These are phyloP conservation scores for Holothuria scabra DNA, from an alignment of 53 echinoderm and acorn worm genomes.

Conservation along the genomic window DNA sequence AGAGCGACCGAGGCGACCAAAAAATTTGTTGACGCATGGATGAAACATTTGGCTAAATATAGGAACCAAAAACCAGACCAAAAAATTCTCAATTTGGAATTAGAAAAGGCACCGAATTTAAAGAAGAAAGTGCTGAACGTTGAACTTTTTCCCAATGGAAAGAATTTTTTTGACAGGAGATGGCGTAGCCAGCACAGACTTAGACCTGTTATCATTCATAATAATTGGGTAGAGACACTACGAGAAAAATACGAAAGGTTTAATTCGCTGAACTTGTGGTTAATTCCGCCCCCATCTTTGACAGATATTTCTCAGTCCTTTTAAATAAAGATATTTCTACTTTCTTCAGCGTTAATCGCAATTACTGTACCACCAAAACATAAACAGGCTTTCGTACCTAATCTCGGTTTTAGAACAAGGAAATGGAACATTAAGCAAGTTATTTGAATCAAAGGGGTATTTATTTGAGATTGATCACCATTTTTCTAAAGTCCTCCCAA, in stretches of 20 bases:
- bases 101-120: conserved; percentile 35
- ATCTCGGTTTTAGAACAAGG: too few species aligned
- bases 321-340: too few species aligned
- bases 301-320: too few species aligned
- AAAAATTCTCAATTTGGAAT: conserved; percentile 60
- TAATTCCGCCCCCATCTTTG: not conserved
- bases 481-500: too few species aligned
- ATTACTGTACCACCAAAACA: too few species aligned
- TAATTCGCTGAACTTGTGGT: conserved; percentile 54
- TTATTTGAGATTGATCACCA: too few species aligned
- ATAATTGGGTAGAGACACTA: conserved; percentile 75
- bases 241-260: conserved; percentile 65
- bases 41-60: conserved; percentile 38
- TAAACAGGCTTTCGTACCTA: too few species aligned
- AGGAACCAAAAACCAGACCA: conserved; percentile 66
- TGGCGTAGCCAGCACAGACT: conserved; percentile 42
- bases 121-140: conserved; percentile 55
- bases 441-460: too few species aligned
- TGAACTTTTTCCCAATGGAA: conserved; percentile 71
- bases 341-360: too few species aligned
- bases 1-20: conserved; percentile 53
- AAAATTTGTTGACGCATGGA: conserved; percentile 66
- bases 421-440: too few species aligned
- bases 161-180: conserved; percentile 64
- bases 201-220: conserved; percentile 73